Base-by-base conservation (phyloP, 2,797 vertebrate genomes). In the Phrynocephalus guinanensis region DNA sequence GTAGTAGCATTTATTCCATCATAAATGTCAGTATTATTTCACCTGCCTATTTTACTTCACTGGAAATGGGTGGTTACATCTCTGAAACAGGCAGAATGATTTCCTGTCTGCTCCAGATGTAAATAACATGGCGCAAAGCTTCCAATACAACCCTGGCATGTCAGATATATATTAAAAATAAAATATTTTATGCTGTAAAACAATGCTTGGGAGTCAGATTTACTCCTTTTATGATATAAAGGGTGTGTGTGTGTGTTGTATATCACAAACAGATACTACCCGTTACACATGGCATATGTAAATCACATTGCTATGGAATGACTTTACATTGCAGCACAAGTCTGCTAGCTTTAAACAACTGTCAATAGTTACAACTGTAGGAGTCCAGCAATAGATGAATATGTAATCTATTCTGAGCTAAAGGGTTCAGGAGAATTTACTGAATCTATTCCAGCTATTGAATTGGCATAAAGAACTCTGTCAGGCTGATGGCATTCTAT, bases 181-280 rank as follows among this genome's bases (percentile, higher is more conserved):
- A 52, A 82, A 80, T 77, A 91, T 88, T 26, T 28, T 8, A 44
- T 88, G 82, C 82, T 87, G 93, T 87, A 94, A 90, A 95, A 86
- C 87, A 88, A 44, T 0, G 52, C 93, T 92, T 90, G 82, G 70
- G 13, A 70, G 77, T 90, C 90, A 86, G 82, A 95, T 93, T 92
- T 95, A 93, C 83, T 92, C 90, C 72, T 91, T 56, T 92, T 90
- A 89, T 9, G 5, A 82, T 90, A 79, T 66, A 90, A 94, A 94
- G 93, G 70, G 72, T n/a, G n/a, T n/a, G n/a, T n/a, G n/a, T n/a
- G n/a, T 1, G 3, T 48, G 13, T 50, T 91, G 5, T 90, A 63
- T 86, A 90, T 90, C 60, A 91, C 84, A 90, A 90, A 91, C 85
- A 94, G 93, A 93, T 52, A 90, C 91, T 92, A 88, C 76, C 90